These are phyloP conservation scores for Tupaia tana DNA, from an alignment of 2,113 vertebrate species.

Conservation along the genomic window DNA sequence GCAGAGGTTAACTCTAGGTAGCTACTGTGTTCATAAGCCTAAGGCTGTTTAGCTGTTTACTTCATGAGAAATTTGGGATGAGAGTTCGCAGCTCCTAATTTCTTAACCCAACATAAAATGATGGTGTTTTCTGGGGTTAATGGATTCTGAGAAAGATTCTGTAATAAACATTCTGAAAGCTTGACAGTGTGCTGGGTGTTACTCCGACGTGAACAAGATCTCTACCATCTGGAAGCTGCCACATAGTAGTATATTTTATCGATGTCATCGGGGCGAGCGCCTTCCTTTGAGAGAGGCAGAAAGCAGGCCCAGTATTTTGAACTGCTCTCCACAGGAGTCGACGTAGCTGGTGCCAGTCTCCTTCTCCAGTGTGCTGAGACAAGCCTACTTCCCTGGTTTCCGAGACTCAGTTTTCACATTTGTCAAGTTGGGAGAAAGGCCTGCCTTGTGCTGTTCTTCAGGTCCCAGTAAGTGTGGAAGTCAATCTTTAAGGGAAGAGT, in stretches of 20 bases:
- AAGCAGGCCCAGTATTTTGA: no score
- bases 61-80: background rate
- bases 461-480: background rate
- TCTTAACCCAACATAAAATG: background rate
- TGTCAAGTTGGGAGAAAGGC: background rate
- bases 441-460: background rate
- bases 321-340: background rate
- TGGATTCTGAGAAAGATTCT: background rate
- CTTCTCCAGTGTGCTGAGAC: background rate
- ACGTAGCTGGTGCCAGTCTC: background rate
- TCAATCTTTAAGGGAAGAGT: background rate
- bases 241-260: background rate
- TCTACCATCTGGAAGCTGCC: background rate
- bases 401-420: background rate
- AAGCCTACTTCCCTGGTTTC: background rate
- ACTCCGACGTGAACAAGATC: constrained; percentile 25
- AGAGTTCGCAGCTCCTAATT: background rate
- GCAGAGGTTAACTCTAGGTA: background rate
- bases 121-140: background rate
- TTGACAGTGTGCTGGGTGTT: background rate
- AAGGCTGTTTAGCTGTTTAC: background rate
- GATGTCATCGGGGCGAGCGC: background rate
- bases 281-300: background rate
- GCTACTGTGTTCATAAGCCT: background rate
- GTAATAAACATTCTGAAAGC: background rate